A percentile compares a stretch with the other conserved stretches of the same genome.
Conservation (phyloP, 2,113 vertebrate genomes). For the Microtus ochrogaster region DNA sequence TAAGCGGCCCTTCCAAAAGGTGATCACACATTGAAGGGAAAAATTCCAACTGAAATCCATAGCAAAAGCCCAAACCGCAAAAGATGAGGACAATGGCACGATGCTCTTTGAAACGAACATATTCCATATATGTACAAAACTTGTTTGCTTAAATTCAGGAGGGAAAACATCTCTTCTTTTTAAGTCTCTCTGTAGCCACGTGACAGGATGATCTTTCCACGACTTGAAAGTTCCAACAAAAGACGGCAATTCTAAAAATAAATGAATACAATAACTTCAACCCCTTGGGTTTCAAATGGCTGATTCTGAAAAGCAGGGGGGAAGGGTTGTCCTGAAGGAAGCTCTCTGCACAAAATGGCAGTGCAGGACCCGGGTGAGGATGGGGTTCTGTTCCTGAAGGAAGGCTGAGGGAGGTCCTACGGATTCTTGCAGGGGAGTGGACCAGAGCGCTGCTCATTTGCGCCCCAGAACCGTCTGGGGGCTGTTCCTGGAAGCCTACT, state of each 20-base stretch:
- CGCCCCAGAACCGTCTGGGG: rapidly evolving
- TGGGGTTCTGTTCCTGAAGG: not conserved
- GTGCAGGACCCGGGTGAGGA: too few species aligned
- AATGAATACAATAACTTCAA: not conserved
- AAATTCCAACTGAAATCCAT: not conserved
- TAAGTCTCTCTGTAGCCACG: not conserved
- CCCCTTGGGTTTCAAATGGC: not conserved
- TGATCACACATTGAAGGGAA: not conserved
- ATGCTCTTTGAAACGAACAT: not conserved
- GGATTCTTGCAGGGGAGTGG: not conserved
- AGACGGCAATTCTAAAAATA: not conserved
- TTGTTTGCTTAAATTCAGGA: conserved; percentile 21
- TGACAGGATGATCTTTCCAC: not conserved
- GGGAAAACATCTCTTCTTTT: not conserved
- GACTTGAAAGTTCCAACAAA: not conserved
- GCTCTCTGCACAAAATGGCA: not conserved
- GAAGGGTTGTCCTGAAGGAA: not conserved
- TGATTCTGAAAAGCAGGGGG: not conserved
- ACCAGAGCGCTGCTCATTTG: not conserved
- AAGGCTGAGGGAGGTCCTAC: not conserved
- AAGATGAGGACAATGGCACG: not conserved
- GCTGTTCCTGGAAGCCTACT: not conserved
- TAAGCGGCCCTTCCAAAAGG: not conserved
- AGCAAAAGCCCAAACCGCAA: not conserved
- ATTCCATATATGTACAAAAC: not conserved